A percentile compares a stretch with the other conserved stretches of the same genome.
phyloP scores from a whole-genome alignment of 2,797 vertebrate genomes.

The Lophotriccus pileatus region DNA sequence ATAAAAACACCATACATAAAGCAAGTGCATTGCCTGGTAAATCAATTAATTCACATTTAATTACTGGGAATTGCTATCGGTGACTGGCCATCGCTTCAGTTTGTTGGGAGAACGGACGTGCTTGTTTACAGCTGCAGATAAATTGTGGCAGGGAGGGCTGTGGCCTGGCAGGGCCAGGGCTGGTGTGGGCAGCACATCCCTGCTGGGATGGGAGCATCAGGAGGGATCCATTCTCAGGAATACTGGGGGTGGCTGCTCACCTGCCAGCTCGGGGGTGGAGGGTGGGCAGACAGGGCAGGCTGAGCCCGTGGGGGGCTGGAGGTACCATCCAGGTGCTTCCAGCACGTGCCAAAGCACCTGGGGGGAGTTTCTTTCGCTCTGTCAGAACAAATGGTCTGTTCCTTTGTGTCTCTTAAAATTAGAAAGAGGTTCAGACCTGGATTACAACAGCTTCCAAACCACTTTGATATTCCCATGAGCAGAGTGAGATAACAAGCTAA shows the following conservation, averaged over 20 bases:
- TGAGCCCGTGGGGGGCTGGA: not conserved
- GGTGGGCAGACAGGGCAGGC: not conserved
- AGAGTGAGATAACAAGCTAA: not conserved
- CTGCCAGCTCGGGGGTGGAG: fast-evolving
- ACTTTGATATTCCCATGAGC: fast-evolving
- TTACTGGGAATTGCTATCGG: not conserved
- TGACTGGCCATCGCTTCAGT: not conserved
- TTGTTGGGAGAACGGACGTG: not conserved
- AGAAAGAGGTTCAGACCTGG: not conserved
- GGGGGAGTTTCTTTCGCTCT: not conserved
- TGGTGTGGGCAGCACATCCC: fast-evolving
- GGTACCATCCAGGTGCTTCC: fast-evolving
- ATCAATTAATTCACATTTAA: slow-evolving; percentile 38
- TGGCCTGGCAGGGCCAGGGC: not conserved
- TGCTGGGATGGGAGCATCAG: not conserved
- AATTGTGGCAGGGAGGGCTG: not conserved
- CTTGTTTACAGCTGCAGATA: not conserved
- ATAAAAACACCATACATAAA: not conserved
- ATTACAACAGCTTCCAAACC: not conserved
- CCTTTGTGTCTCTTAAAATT: not conserved
- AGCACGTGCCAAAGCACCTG: fast-evolving
- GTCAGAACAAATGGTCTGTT: fast-evolving
- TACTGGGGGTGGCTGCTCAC: fast-evolving
- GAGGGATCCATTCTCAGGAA: not conserved
- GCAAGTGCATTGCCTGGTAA: not conserved